Percentiles rank a stretch among this genome's conserved stretches.
These are phyloP conservation scores for Hedya salicella DNA, from an alignment of 2,888 invertebrate genomes.

Conservation along the genomic window DNA sequence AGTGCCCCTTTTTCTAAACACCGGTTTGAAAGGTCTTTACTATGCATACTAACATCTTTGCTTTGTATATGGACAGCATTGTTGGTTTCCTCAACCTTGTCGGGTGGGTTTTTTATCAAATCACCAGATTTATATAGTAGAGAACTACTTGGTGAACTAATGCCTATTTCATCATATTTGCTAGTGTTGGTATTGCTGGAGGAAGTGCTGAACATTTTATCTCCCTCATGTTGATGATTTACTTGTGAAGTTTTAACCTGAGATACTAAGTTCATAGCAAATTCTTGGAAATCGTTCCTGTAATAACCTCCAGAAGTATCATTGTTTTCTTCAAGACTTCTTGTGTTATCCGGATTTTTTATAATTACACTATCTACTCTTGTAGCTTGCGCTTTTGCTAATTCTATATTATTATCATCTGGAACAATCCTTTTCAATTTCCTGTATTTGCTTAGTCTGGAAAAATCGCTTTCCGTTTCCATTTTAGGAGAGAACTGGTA, in stretches of 20 bases:
- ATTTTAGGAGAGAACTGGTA: constrained; percentile 48
- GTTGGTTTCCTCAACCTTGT: constrained; percentile 5
- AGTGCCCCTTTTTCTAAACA: constrained; percentile 29
- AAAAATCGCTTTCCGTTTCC: constrained; percentile 62
- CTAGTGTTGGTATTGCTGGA: neutral
- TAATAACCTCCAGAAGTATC: constrained; percentile 37
- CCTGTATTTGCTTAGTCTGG: constrained; percentile 75
- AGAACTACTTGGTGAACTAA: neutral
- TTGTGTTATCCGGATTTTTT: constrained; percentile 77
- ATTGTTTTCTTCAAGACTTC: constrained; percentile 56
- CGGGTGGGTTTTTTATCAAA: constrained; percentile 1
- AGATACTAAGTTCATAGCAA: constrained; percentile 60
- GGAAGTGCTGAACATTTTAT: constrained; percentile 29
- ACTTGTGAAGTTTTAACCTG: constrained; percentile 46
- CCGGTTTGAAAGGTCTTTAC: constrained; percentile 23
- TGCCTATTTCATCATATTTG: constrained; percentile 6
- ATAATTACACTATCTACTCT: constrained; percentile 80
- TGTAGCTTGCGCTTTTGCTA: constrained; percentile 51
- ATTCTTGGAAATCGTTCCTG: constrained; percentile 46
- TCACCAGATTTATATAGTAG: constrained; percentile 9
- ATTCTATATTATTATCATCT: constrained; percentile 49
- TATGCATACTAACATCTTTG: constrained; percentile 16
- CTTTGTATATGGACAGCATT: constrained; percentile 12
- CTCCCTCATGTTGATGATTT: constrained; percentile 26
- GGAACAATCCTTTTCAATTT: constrained; percentile 60